Conservation (phyloP, 2,797 vertebrate genomes). For the Liparis tanakae region DNA sequence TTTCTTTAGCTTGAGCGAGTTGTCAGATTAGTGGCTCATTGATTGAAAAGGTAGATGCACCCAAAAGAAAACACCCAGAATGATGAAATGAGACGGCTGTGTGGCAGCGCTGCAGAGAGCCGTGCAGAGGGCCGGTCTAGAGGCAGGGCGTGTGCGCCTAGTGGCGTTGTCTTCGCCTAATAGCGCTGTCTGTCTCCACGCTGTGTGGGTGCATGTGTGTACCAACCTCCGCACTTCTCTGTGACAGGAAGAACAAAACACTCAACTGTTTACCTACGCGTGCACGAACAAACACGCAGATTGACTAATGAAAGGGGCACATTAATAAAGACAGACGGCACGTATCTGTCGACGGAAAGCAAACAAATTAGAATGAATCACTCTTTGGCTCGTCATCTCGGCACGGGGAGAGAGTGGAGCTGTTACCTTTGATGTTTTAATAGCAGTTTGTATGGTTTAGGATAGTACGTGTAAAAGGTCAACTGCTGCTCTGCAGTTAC, state of each 20-base stretch:
- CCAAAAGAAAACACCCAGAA: background rate
- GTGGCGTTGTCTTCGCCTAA: conserved; percentile 22
- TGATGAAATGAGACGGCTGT: background rate
- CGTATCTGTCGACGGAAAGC: conserved; percentile 27
- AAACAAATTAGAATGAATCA: conserved; percentile 31
- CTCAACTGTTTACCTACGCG: conserved; percentile 11
- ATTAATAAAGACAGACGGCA: conserved; percentile 36
- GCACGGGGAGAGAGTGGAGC: background rate
- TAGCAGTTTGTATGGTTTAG: background rate
- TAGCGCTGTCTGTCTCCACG: conserved; percentile 7
- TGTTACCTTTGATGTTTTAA: background rate
- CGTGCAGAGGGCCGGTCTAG: background rate
- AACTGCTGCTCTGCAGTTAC: background rate
- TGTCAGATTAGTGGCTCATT: background rate
- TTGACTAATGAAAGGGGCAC: conserved; percentile 23
- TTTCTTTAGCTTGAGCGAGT: background rate
- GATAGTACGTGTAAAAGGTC: background rate
- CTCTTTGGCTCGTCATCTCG: background rate
- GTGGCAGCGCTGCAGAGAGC: background rate
- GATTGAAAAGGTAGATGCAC: background rate
- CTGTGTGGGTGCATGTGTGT: conserved; percentile 1
- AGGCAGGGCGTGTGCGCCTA: background rate
- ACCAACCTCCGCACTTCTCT: conserved; percentile 11
- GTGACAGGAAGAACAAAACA: conserved; percentile 43
- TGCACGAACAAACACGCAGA: conserved; percentile 19